These are phyloP conservation scores for Scaptodrosophila latifasciaeformis DNA, from an alignment of 2,888 invertebrate species.

Conservation along the genomic window DNA sequence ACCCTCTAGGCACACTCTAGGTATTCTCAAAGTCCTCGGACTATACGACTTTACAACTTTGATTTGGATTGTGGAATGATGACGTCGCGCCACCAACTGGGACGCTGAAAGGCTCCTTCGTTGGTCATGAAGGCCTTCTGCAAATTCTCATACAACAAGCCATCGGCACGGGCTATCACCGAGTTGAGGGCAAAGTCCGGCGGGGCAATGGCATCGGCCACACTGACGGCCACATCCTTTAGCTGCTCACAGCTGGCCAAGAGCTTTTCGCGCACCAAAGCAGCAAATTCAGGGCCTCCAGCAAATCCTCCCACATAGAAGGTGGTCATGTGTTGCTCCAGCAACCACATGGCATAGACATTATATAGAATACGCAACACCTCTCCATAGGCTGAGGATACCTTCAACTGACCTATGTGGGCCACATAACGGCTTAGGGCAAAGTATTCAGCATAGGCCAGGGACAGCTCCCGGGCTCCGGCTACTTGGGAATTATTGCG, in stretches of 20 bases:
- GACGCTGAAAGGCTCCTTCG: slow-evolving; percentile 82
- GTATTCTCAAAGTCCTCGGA: not conserved
- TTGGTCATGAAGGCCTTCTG: slow-evolving; percentile 83
- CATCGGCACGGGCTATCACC: slow-evolving; percentile 88
- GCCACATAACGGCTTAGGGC: slow-evolving; percentile 74
- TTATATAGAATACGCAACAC: slow-evolving; percentile 77
- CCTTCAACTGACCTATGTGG: slow-evolving; percentile 68
- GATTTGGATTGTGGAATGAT: slow-evolving; percentile 69
- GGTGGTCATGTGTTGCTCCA: slow-evolving; percentile 83
- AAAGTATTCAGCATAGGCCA: slow-evolving; percentile 85
- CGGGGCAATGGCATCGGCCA: slow-evolving; percentile 91
- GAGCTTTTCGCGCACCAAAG: slow-evolving; percentile 81
- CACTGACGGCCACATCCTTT: slow-evolving; percentile 84
- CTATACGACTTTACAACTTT: slow-evolving; percentile 51
- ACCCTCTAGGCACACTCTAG: not conserved
- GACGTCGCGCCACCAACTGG: slow-evolving; percentile 84
- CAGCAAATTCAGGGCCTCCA: slow-evolving; percentile 77
- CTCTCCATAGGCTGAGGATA: slow-evolving; percentile 65
- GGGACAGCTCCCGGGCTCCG: slow-evolving; percentile 83
- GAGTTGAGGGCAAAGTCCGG: slow-evolving; percentile 93
- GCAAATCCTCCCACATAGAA: slow-evolving; percentile 80
- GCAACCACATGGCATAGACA: slow-evolving; percentile 78
- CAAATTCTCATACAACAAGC: slow-evolving; percentile 81
- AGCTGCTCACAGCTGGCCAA: slow-evolving; percentile 81
- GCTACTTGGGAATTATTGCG: slow-evolving; percentile 89